phyloP scores from a whole-genome alignment of 2,888 invertebrate genomes.

The Pherbina coryleti region DNA sequence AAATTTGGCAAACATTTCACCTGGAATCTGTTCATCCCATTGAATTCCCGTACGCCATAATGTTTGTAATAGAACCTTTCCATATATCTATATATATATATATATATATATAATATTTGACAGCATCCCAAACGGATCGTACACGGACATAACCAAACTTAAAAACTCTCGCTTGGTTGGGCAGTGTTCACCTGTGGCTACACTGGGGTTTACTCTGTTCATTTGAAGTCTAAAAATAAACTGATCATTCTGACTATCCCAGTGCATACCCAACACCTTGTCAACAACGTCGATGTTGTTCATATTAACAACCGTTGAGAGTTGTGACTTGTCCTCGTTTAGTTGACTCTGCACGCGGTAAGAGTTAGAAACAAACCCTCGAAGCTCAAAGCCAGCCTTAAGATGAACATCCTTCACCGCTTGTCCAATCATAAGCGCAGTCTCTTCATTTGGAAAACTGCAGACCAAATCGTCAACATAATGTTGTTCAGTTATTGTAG shows the following conservation, averaged over 20 bases:
- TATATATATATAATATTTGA: too few species aligned
- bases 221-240: conserved; percentile 40
- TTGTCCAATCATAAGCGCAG: conserved; percentile 39
- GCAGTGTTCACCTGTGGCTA: conserved; percentile 18
- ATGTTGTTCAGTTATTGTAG: conserved; percentile 36
- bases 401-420: conserved; percentile 41
- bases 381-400: conserved; percentile 41
- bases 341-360: conserved; percentile 9
- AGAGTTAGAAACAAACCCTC: conserved; percentile 43
- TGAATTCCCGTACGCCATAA: conserved; percentile 36
- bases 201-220: too few species aligned
- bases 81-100: conserved; percentile 32
- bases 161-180: conserved; percentile 36
- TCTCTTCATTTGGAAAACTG: conserved; percentile 40
- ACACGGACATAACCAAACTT: conserved; percentile 34
- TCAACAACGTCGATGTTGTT: not conserved
- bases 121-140: too few species aligned
- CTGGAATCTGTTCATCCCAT: too few species aligned
- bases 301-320: conserved; percentile 12
- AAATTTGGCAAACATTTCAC: not conserved
- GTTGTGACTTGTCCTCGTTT: not conserved
- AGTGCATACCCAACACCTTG: conserved; percentile 28
- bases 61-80: conserved; percentile 43
- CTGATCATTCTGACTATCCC: conserved; percentile 32
- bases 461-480: conserved; percentile 45